phyloP scores from a whole-genome alignment of 35 echinoderm and acorn worm genomes.

The Holothuria glaberrima region DNA sequence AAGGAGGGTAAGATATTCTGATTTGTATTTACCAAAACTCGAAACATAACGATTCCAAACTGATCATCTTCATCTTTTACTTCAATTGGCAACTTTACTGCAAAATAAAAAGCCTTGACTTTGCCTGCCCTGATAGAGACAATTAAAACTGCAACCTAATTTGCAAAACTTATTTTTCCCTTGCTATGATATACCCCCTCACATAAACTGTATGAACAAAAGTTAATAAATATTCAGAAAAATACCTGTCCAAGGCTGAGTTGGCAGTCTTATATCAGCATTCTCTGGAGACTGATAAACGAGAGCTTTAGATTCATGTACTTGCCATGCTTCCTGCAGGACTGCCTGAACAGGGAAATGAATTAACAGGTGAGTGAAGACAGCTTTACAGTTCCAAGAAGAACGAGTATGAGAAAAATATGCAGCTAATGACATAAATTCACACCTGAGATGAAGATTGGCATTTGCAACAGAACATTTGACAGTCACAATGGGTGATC shows the following conservation, averaged over 20 bases:
- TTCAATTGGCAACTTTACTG: too few relatives aligned
- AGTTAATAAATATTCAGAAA: not conserved
- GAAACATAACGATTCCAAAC: too few relatives aligned
- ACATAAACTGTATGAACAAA: not conserved
- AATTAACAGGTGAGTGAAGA: not conserved
- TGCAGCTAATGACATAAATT: not conserved
- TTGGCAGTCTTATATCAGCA: constrained; percentile 27
- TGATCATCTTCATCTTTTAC: too few relatives aligned
- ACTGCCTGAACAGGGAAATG: constrained; percentile 66
- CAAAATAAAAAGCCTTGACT: too few relatives aligned
- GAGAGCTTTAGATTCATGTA: constrained; percentile 76
- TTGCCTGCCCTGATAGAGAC: too few relatives aligned
- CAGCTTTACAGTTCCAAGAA: not conserved
- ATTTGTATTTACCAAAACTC: too few relatives aligned
- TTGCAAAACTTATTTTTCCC: too few relatives aligned
- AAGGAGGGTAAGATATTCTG: too few relatives aligned
- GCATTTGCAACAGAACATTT: not conserved
- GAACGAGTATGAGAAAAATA: not conserved
- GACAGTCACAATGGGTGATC: not conserved
- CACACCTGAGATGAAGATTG: not conserved
- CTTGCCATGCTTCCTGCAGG: constrained; percentile 91
- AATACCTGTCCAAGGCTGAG: constrained; percentile 81
- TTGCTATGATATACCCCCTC: too few relatives aligned
- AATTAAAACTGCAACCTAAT: too few relatives aligned
- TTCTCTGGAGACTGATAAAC: constrained; percentile 75